A percentile compares a stretch with the other conserved stretches of the same genome.
Conservation (phyloP, 2,113 vertebrate species). For the Dinomys branickii region DNA sequence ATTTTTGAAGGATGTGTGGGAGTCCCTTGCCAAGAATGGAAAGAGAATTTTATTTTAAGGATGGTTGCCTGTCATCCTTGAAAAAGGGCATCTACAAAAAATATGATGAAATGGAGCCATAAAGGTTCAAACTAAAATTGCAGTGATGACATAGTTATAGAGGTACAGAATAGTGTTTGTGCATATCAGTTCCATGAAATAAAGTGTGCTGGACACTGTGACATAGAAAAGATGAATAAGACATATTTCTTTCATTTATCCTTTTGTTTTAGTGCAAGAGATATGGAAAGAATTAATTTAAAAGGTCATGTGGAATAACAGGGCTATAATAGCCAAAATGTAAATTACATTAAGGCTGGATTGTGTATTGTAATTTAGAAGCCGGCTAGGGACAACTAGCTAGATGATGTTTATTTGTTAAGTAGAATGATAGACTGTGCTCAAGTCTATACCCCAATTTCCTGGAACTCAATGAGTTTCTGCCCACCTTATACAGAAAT, state of each 20-base stretch:
- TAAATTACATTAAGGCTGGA: neutral
- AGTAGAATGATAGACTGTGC: neutral
- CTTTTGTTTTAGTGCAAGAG: neutral
- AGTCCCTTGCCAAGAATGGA: neutral
- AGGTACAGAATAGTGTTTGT: neutral
- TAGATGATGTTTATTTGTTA: neutral
- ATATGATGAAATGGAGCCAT: neutral
- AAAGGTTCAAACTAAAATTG: neutral
- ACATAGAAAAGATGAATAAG: neutral
- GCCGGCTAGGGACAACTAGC: neutral
- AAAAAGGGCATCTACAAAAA: neutral
- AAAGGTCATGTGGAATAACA: neutral
- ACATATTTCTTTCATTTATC: neutral
- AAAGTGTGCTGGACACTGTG: neutral
- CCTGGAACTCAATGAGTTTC: neutral
- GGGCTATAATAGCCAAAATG: neutral
- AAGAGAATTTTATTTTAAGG: slow-evolving; percentile 9
- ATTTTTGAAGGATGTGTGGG: neutral
- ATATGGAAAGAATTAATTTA: neutral
- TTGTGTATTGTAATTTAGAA: neutral
- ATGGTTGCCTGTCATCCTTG: neutral
- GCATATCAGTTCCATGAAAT: neutral
- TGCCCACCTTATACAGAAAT: neutral
- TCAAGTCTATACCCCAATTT: neutral
- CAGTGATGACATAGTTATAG: neutral